Base-by-base conservation (phyloP, 1,140 invertebrate species). In the Cecropterus lyciades region DNA sequence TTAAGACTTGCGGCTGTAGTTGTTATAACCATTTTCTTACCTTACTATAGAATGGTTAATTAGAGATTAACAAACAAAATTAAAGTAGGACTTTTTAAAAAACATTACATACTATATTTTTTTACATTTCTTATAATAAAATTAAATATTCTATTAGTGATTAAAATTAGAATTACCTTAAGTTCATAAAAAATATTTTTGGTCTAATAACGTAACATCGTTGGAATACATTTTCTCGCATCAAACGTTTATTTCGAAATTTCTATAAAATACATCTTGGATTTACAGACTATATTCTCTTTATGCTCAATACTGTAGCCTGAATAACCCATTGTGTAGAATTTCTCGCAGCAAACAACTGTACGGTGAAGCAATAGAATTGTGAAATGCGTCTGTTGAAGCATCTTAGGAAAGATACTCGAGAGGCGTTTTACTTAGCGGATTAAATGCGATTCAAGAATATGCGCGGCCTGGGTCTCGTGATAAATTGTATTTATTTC, bases 321-420 rank as follows among this genome's bases (percentile, higher is more conserved):
- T 51, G 48, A 51, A 51, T 51, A 51, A 27, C 48, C 48, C 20
- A 27, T 51, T 51, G 20, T 51, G 48, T 51, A 27, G 11, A 27
- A 51, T 51, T 51, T 51, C 20, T 51, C 14, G 17, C 48, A 27
- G n/a, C 48, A 27, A 51, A 51, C 48, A 27, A 27, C 48, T 51
- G 3, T 24, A 20, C 16, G 15, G 20, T 27, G 48, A 27, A 51
- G 48, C 10, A 13, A 27, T 51, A 51, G 48, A 20, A 24, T 17
- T 51, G 48, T 51, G 48, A 51, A 51, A 17, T 20, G 20, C 48
- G 48, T 7, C 48, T 51, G 48, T 51, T 24, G 20, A 11, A 51
- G n/a, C 11, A 27, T 51, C 48, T 51, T 13, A 17, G 13, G 48
- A 11, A 14, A 51, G 20, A 51, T 51, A 51, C 20, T 51, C 20